These are phyloP conservation scores for Stegana nigrithorax DNA, from an alignment of 2,888 invertebrate species.

Conservation along the genomic window DNA sequence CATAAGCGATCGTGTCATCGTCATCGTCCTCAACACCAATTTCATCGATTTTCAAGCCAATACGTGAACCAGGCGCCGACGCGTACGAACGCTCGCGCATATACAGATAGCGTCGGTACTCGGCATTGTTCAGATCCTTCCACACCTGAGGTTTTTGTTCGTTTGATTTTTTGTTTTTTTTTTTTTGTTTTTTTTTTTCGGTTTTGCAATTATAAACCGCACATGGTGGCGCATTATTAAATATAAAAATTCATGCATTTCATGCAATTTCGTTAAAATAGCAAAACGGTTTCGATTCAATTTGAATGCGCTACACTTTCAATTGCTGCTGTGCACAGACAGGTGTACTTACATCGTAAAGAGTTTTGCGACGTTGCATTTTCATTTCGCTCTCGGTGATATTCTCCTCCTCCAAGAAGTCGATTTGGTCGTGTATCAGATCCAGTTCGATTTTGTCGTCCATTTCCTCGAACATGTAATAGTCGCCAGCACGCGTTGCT, in stretches of 20 bases:
- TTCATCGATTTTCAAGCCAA: conserved; percentile 54
- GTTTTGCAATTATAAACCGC: neutral
- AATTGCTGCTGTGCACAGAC: too few relatives aligned
- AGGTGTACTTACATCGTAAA: conserved; percentile 65
- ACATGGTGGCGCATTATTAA: too few relatives aligned
- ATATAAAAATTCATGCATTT: conserved; percentile 26
- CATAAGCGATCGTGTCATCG: conserved; percentile 52
- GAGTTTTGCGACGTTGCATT: conserved; percentile 65
- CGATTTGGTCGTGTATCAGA: conserved; percentile 73
- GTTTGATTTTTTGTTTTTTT: too few relatives aligned
- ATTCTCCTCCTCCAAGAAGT: conserved; percentile 65
- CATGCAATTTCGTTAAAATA: conserved; percentile 14
- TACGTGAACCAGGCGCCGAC: conserved; percentile 65
- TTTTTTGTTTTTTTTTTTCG: too few relatives aligned
- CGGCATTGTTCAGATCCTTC: conserved; percentile 64
- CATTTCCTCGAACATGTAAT: conserved; percentile 98
- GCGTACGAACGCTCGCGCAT: conserved; percentile 66
- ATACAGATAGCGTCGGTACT: conserved; percentile 62
- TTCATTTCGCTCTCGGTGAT: conserved; percentile 66
- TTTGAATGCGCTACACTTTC: too few relatives aligned
- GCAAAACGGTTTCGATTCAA: conserved; percentile 28
- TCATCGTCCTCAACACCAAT: conserved; percentile 35
- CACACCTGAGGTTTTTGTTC: too few relatives aligned
- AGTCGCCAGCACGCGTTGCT: conserved; percentile 98
- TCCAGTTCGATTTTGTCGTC: conserved; percentile 83